Evolutionary conservation across 2,113 vertebrate species (phyloP).

Genomic region (Dicerorhinus sumatrensis): DNA sequence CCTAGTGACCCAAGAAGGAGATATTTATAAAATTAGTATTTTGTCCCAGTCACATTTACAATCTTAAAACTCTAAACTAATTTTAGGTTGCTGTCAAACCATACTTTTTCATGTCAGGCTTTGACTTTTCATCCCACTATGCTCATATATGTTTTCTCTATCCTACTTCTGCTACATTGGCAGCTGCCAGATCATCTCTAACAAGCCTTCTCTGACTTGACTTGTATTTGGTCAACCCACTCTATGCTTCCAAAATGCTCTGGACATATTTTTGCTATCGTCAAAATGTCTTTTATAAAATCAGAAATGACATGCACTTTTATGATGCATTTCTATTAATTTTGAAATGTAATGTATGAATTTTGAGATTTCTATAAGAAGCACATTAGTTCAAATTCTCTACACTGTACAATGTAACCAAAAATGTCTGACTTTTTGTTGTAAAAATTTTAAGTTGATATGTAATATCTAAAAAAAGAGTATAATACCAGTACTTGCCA

Average conservation of each 20-base stretch:
- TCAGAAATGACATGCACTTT: not conserved
- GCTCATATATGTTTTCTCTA: not conserved
- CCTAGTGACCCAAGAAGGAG: not conserved
- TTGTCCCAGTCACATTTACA: not conserved
- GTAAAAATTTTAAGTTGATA: not conserved
- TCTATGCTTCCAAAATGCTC: not conserved
- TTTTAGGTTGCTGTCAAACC: not conserved
- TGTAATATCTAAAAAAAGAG: not conserved
- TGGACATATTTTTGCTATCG: not conserved
- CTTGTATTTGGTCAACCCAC: not conserved
- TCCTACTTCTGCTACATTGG: fast-evolving
- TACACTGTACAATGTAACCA: not conserved
- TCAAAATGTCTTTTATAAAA: not conserved
- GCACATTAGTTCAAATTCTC: not conserved
- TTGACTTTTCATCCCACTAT: not conserved
- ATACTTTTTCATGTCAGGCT: not conserved
- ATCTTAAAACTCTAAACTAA: not conserved
- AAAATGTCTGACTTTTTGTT: not conserved
- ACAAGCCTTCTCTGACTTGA: not conserved
- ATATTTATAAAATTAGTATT: not conserved
- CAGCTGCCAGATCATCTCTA: not conserved
- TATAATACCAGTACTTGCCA: not conserved
- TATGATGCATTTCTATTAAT: not conserved
- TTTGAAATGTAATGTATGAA: not conserved
- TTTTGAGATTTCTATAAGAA: not conserved